Evolutionary conservation across 2,888 invertebrate species (phyloP).

Genomic region (Ormyrus labotus): DNA sequence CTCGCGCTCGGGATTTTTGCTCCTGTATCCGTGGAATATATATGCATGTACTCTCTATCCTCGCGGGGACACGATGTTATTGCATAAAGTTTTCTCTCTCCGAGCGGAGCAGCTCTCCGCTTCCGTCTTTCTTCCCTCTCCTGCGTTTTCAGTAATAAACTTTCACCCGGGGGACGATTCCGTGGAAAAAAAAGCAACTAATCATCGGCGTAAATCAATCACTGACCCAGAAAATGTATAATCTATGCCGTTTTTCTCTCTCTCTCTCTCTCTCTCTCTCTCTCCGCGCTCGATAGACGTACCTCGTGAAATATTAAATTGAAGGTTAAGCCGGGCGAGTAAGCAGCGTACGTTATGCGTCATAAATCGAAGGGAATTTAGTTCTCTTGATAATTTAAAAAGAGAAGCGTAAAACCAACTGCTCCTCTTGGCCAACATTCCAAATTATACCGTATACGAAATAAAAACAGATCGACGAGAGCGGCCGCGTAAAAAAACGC

Average conservation of each 20-base stretch:
- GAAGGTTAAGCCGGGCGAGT: conserved; percentile 22
- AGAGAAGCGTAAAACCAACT: conserved; percentile 8
- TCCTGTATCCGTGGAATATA: conserved; percentile 6
- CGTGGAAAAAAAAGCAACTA: conserved; percentile 11
- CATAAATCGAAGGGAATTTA: conserved; percentile 45
- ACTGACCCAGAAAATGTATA: conserved; percentile 38
- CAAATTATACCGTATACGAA: conserved; percentile 27
- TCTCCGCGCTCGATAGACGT: conserved; percentile 9
- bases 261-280: conserved; percentile 9
- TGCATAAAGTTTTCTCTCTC: conserved; percentile 15
- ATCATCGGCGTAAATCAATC: conserved; percentile 46
- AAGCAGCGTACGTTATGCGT: not conserved
- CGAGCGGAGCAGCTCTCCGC: conserved; percentile 2
- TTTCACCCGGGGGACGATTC: conserved; percentile 37
- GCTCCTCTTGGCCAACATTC: conserved; percentile 20
- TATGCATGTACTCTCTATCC: not conserved
- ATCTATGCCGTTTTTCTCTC: conserved; percentile 24
- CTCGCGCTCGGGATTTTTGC: conserved; percentile 11
- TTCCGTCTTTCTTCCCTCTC: conserved; percentile 15
- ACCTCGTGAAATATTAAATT: conserved; percentile 32
- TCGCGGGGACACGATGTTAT: conserved; percentile 1
- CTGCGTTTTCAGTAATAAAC: not conserved
- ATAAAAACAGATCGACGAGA: conserved; percentile 25
- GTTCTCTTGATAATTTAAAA: conserved; percentile 42
- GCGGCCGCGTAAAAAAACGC: not conserved